Base-by-base conservation (phyloP, 2,888 invertebrate genomes). In the Phragmatobia fuliginosa region DNA sequence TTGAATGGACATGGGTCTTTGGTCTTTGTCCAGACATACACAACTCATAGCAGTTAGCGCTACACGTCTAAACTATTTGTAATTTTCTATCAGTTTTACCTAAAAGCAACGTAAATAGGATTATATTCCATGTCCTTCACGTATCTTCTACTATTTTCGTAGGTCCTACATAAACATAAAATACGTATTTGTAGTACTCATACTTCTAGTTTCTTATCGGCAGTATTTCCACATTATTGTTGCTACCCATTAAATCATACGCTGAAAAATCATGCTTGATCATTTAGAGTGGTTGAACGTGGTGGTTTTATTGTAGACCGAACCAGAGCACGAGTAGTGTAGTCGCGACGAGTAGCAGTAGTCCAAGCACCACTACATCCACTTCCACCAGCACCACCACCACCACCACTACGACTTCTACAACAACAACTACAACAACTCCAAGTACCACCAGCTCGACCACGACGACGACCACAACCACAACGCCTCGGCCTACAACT, bases 381-480 rank as follows among this genome's bases (percentile, higher is more conserved):
- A 90, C 91, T 62, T 91, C 91, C 67, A 92, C 86, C 52, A 90
- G 87, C 25, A 91, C 88, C 33, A 90, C 87, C 16, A 91, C 87
- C 3, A 90, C 86, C 2, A 88, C 88, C 0, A 89, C 87, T 14
- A 90, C 89, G 6, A 92, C 90, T 1, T n/a, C n/a, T n/a, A 90
- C 92, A 4, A 90, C 90, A 4, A 89, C 92, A 10, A 90, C 92
- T 73, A 91, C 92, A 76, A 91, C 92, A 75, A 91, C 92, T 73
- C 88, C 93, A 70, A 92, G 91, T 87, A 92, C 94, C 80, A 92
- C 92, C 85, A 92, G 87, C 82, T 85, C 92, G 33, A 91, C 90
- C 21, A 91, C 92, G 3, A 91, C 92, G 0, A 92, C 90, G 3
- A 87, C 90, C 5, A 91, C 90, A 16, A 88, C 92, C 2, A 86